These are phyloP conservation scores for Chlorocebus sabaeus DNA, from an alignment of 2,113 vertebrate genomes.

Conservation along the genomic window DNA sequence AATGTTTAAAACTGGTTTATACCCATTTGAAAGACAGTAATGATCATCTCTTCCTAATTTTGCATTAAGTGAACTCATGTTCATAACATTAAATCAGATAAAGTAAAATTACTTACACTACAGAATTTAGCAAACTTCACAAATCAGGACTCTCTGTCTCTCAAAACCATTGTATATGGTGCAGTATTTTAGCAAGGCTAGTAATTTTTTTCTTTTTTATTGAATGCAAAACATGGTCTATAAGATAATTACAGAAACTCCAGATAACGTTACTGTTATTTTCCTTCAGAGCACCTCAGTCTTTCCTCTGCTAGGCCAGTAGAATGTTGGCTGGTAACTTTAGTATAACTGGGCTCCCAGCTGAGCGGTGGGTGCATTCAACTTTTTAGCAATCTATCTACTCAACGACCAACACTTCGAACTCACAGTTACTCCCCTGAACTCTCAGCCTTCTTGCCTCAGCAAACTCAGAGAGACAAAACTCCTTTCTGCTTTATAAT, in stretches of 20 bases:
- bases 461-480: neutral
- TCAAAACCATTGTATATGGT: neutral
- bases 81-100: neutral
- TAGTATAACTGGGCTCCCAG: neutral
- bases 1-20: neutral
- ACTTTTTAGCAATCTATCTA: neutral
- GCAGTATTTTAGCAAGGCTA: neutral
- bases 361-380: neutral
- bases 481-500: neutral
- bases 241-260: neutral
- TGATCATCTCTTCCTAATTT: neutral
- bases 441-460: neutral
- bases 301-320: neutral
- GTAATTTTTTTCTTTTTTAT: neutral
- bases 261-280: neutral
- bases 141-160: neutral
- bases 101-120: neutral
- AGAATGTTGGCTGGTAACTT: neutral
- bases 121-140: neutral
- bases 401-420: neutral
- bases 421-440: neutral
- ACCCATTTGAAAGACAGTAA: neutral
- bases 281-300: neutral
- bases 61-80: neutral
- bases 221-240: neutral